These are phyloP conservation scores for Cryptotermes secundus DNA, from an alignment of 1,140 invertebrate genomes.

Conservation along the genomic window DNA sequence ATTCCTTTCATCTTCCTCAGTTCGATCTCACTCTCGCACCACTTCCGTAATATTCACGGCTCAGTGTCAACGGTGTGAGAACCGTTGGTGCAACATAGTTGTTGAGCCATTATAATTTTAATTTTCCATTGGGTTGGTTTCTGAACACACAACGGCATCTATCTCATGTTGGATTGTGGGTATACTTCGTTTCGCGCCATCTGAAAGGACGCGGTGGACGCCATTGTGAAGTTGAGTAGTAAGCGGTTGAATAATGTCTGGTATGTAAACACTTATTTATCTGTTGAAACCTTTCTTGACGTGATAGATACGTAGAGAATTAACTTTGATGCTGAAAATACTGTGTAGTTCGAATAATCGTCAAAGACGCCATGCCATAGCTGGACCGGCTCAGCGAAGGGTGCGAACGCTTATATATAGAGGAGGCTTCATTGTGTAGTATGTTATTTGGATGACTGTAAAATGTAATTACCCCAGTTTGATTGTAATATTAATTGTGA, in stretches of 20 bases:
- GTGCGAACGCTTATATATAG: background rate
- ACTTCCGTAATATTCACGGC: too few species aligned
- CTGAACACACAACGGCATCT: background rate
- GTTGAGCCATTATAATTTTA: too few species aligned
- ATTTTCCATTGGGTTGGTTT: background rate
- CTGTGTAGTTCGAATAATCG: background rate
- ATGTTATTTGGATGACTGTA: too few species aligned
- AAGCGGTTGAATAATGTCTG: background rate
- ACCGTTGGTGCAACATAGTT: too few species aligned
- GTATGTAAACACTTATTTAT: background rate
- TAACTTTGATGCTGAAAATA: background rate
- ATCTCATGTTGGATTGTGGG: background rate
- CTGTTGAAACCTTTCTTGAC: background rate
- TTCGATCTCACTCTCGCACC: too few species aligned
- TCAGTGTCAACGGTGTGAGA: too few species aligned
- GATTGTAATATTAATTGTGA: background rate
- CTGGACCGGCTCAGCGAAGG: background rate
- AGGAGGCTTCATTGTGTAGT: too few species aligned
- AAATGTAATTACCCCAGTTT: too few species aligned
- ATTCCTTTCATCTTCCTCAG: too few species aligned
- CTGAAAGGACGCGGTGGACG: slow-evolving; percentile 4
- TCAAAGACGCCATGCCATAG: background rate
- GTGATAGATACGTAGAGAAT: background rate
- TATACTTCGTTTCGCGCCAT: background rate
- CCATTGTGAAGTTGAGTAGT: background rate